Conservation (phyloP, 2,113 vertebrate species). For the Crotalus viridis region DNA sequence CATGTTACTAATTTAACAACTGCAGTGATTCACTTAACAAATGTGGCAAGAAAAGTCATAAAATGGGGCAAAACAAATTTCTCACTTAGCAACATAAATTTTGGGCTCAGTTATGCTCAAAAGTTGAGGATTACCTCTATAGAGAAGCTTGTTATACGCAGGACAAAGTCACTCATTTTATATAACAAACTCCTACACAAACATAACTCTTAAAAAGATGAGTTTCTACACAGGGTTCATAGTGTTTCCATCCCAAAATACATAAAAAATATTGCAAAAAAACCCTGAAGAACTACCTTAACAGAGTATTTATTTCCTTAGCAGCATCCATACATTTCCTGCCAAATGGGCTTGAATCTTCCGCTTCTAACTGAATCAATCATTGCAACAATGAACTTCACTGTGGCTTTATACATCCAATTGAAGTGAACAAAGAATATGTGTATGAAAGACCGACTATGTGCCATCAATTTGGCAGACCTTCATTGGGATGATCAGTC, state of each 20-base stretch:
- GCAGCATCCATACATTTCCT: neutral
- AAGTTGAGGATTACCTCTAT: neutral
- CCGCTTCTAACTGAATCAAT: neutral
- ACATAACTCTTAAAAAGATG: neutral
- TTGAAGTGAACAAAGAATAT: neutral
- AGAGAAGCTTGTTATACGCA: neutral
- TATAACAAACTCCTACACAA: neutral
- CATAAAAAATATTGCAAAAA: neutral
- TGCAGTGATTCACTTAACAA: neutral
- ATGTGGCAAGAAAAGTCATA: neutral
- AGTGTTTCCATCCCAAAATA: neutral
- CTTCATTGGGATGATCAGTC: neutral
- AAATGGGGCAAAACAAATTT: neutral
- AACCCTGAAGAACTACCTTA: neutral
- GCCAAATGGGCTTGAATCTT: neutral
- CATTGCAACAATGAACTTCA: neutral
- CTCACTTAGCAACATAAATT: neutral
- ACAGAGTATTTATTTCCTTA: neutral
- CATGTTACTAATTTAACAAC: neutral
- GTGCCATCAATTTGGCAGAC: neutral
- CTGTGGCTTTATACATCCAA: neutral
- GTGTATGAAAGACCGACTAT: neutral
- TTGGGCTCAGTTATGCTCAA: neutral
- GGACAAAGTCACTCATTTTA: neutral
- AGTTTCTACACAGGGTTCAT: neutral